Evolutionary conservation across 1,140 invertebrate species (phyloP).

Genomic region (Megalonaias nervosa): DNA sequence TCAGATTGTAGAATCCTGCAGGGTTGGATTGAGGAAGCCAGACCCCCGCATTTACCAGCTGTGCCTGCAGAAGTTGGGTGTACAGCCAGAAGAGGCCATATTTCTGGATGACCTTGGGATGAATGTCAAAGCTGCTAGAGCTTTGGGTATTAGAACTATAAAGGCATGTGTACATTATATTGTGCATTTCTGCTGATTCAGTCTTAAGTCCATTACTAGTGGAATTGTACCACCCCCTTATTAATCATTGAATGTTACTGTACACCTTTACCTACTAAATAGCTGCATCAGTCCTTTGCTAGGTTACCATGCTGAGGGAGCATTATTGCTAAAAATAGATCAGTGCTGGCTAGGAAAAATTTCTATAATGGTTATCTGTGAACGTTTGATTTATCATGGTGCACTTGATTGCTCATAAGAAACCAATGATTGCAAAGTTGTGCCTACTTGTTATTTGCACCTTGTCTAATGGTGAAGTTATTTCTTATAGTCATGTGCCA

Average conservation of each 20-base stretch:
- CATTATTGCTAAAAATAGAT: background rate
- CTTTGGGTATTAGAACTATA: conserved; percentile 70
- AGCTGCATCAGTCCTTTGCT: background rate
- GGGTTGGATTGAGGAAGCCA: conserved; percentile 68
- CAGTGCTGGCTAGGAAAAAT: no score
- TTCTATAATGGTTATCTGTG: no score
- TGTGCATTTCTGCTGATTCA: background rate
- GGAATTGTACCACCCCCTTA: background rate
- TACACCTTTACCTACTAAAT: background rate
- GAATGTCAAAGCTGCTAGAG: conserved; percentile 68
- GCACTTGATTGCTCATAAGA: no score
- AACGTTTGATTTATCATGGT: no score
- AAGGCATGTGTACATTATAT: conserved; percentile 56
- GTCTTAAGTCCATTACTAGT: background rate
- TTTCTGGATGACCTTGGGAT: conserved; percentile 71
- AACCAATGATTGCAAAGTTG: no score
- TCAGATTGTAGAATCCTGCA: conserved; percentile 70
- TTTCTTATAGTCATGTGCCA: no score
- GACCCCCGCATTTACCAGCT: conserved; percentile 65
- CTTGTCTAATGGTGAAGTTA: no score
- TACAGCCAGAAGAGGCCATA: conserved; percentile 63
- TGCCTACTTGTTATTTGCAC: no score
- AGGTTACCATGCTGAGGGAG: background rate
- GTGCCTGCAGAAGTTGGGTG: conserved; percentile 59
- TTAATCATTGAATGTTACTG: background rate